A percentile compares a stretch with the other conserved stretches of the same genome.
These are phyloP conservation scores for Caenorhabditis inopinata DNA, from an alignment of 1,140 invertebrate genomes.

Conservation along the genomic window DNA sequence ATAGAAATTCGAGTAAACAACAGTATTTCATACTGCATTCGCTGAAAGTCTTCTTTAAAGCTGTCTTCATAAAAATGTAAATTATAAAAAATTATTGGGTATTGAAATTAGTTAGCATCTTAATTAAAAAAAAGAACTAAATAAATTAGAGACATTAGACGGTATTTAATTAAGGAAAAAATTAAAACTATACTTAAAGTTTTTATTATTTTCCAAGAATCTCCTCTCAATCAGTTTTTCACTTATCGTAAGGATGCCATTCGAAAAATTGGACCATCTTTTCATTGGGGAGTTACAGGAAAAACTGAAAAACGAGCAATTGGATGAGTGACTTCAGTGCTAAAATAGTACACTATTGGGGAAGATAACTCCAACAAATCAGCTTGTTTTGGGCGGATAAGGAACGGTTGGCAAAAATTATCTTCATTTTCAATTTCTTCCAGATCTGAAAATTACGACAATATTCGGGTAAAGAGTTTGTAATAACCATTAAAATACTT, in stretches of 20 bases:
- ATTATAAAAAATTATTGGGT: too few relatives aligned
- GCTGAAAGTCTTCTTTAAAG: too few relatives aligned
- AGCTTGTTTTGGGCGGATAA: background rate
- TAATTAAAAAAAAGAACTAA: too few relatives aligned
- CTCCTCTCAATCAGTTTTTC: background rate
- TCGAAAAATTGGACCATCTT: background rate
- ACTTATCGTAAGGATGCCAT: background rate
- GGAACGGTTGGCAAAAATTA: background rate
- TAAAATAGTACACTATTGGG: background rate
- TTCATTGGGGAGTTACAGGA: conserved; percentile 8
- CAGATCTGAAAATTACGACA: background rate
- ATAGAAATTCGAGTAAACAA: too few relatives aligned
- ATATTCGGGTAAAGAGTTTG: background rate
- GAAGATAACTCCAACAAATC: background rate
- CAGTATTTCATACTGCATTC: too few relatives aligned
- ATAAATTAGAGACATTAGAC: background rate
- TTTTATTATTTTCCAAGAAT: background rate
- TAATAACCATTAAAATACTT: background rate
- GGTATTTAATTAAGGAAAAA: too few relatives aligned
- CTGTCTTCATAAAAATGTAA: too few relatives aligned
- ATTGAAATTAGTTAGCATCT: too few relatives aligned
- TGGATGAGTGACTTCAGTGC: too few relatives aligned
- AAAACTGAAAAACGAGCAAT: conserved; percentile 4
- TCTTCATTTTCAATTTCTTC: background rate
- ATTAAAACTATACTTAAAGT: background rate